phyloP scores from a whole-genome alignment of 2,797 vertebrate genomes.

The Halcyon leucocephala region DNA sequence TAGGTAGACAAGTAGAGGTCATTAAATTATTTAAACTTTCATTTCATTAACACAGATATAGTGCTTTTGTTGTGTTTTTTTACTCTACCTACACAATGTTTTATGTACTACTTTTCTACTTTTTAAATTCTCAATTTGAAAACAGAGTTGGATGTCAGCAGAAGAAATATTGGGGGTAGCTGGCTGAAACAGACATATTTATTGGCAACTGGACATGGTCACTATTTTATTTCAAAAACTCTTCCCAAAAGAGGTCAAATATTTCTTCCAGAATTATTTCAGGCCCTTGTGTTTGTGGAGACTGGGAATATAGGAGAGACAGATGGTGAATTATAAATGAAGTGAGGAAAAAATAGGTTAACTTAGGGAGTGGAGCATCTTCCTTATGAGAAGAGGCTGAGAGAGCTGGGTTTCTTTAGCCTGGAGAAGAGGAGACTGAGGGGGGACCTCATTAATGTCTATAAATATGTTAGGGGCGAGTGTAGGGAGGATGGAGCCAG shows the following conservation, averaged over 20 bases:
- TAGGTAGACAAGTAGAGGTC: not conserved
- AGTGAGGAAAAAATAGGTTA: not conserved
- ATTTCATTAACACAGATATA: not conserved
- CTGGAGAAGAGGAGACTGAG: no score
- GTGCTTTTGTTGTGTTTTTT: not conserved
- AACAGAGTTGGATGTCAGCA: not conserved
- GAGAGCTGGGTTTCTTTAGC: no score
- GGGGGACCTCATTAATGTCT: no score
- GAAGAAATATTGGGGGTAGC: not conserved
- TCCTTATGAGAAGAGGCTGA: no score
- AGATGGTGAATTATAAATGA: not conserved
- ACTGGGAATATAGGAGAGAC: not conserved
- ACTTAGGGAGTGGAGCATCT: not conserved
- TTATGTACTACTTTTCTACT: not conserved
- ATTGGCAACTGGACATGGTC: not conserved
- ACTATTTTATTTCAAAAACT: not conserved
- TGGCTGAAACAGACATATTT: not conserved
- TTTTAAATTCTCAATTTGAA: not conserved
- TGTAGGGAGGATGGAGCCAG: no score
- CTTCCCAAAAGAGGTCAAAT: not conserved
- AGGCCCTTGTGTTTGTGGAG: not conserved
- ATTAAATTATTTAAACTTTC: not conserved
- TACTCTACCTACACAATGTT: not conserved
- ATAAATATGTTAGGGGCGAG: no score
- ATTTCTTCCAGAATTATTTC: not conserved